A percentile compares a stretch with the other conserved stretches of the same genome.
These are phyloP conservation scores for Barbus barbus DNA, from an alignment of 2,113 vertebrate genomes.

Conservation along the genomic window DNA sequence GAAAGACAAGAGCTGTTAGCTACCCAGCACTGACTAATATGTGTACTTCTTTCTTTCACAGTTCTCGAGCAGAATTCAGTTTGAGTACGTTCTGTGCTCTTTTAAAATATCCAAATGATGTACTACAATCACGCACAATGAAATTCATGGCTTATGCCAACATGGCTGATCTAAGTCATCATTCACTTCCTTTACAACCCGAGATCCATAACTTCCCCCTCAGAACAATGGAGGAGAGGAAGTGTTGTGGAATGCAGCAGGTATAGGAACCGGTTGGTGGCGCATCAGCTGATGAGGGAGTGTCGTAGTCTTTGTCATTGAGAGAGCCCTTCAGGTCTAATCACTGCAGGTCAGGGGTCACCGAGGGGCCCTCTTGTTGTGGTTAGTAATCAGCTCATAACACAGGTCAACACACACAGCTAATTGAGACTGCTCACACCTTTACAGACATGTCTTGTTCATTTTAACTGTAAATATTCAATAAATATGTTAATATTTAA, in stretches of 20 bases:
- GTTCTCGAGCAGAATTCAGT: not conserved
- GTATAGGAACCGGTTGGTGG: constrained; percentile 18
- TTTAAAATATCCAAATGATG: not conserved
- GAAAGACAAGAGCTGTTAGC: not conserved
- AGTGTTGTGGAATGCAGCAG: constrained; percentile 27
- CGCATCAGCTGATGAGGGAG: constrained; percentile 31
- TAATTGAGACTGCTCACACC: constrained; percentile 61
- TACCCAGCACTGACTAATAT: not conserved
- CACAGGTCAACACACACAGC: constrained; percentile 68
- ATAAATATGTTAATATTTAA: not conserved
- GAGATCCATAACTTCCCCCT: constrained; percentile 22
- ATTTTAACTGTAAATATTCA: not conserved
- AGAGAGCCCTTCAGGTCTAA: constrained; percentile 28
- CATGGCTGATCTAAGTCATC: not conserved
- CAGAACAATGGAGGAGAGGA: constrained; percentile 16
- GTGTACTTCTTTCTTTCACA: not conserved
- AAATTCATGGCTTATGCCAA: not conserved
- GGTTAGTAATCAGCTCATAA: constrained; percentile 70
- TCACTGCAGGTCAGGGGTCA: constrained; percentile 49
- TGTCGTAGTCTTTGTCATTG: constrained; percentile 20
- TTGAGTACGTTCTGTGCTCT: not conserved
- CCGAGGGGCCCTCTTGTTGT: constrained; percentile 60
- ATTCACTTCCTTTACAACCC: constrained; percentile 2
- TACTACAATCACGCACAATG: not conserved
- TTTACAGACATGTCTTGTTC: constrained; percentile 13